A percentile compares a stretch with the other conserved stretches of the same genome.
phyloP scores from a whole-genome alignment of 2,113 vertebrate species.

The Anoura caudifer region DNA sequence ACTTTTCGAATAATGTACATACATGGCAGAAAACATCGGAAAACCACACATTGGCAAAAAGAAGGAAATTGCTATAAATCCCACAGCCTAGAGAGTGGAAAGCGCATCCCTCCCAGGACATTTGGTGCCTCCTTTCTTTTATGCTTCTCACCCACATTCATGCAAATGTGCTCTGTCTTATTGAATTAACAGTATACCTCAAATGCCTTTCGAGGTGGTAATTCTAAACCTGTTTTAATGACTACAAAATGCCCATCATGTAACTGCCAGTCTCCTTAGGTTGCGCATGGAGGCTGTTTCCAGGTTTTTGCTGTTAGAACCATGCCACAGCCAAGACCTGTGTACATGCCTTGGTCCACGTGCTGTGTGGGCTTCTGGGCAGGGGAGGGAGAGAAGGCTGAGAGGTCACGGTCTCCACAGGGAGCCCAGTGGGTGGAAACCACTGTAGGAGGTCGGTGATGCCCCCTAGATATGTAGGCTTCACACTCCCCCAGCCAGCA shows the following conservation, averaged over 20 bases:
- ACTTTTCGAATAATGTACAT: not conserved
- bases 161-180: not conserved
- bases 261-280: not conserved
- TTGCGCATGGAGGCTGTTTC: not conserved
- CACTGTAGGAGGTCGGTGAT: not conserved
- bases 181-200: not conserved
- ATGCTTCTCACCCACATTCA: not conserved
- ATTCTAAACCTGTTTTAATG: not conserved
- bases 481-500: not conserved
- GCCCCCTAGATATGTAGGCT: not conserved
- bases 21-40: not conserved
- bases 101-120: not conserved
- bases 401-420: not conserved
- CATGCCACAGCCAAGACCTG: not conserved
- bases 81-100: not conserved
- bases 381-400: not conserved
- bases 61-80: not conserved
- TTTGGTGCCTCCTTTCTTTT: too few species aligned
- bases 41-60: conserved; percentile 24
- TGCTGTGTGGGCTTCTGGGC: not conserved
- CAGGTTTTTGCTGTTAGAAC: not conserved
- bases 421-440: not conserved
- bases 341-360: not conserved
- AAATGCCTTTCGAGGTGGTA: not conserved
- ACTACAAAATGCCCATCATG: not conserved